phyloP scores from a whole-genome alignment of 2,797 vertebrate species.

The Macropus fuliginosus region DNA sequence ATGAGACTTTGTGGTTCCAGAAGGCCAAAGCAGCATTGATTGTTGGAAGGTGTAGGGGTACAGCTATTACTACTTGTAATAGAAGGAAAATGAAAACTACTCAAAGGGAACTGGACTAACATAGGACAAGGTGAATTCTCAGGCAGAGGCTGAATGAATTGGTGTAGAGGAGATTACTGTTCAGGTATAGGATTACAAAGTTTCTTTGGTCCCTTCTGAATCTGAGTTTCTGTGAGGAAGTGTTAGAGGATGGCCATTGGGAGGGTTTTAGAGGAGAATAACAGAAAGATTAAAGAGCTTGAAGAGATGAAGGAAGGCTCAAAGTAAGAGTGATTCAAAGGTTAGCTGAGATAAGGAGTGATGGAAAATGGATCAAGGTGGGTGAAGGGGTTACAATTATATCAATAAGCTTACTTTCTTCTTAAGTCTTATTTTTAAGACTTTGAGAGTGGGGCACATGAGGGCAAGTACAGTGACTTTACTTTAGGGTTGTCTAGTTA shows the following conservation, averaged over 20 bases:
- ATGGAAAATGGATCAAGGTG: not conserved
- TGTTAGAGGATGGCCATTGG: not conserved
- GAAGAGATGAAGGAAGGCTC: too few species aligned
- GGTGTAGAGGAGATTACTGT: not conserved
- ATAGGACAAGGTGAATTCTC: not conserved
- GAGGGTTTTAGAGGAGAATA: not conserved
- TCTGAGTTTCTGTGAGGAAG: not conserved
- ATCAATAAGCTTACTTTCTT: not conserved
- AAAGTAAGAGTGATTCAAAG: not conserved
- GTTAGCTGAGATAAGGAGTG: not conserved
- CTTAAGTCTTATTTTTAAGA: not conserved
- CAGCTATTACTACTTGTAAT: not conserved
- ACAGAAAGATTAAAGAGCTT: not conserved
- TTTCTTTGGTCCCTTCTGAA: not conserved
- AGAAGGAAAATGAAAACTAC: not conserved
- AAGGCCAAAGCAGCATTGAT: not conserved
- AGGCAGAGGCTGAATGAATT: not conserved
- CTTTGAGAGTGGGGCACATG: not conserved
- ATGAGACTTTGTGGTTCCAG: not conserved
- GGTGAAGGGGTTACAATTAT: not conserved
- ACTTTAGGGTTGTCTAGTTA: not conserved
- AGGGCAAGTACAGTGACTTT: not conserved
- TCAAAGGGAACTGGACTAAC: not conserved
- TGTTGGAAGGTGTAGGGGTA: not conserved
- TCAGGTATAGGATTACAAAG: not conserved